phyloP scores from a whole-genome alignment of 2,113 vertebrate genomes.

The Oenanthe oenanthe region DNA sequence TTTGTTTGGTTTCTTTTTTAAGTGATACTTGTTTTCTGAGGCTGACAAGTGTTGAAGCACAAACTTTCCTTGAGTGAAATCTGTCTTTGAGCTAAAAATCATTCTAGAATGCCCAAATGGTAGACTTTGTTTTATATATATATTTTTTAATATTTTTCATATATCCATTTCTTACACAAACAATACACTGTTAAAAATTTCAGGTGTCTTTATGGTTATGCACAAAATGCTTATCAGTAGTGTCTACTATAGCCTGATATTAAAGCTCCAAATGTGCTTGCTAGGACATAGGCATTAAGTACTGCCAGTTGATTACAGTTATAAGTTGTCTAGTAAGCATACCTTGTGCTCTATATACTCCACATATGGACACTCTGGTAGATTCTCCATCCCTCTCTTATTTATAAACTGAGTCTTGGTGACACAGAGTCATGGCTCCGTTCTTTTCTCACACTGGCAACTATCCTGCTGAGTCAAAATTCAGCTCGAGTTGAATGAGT shows the following conservation, averaged over 20 bases:
- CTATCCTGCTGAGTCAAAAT: not conserved
- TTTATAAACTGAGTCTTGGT: not conserved
- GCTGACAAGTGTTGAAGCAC: not conserved
- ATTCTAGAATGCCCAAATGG: not conserved
- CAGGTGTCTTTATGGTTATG: not conserved
- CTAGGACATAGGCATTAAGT: not conserved
- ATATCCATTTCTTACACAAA: not conserved
- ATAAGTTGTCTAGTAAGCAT: not conserved
- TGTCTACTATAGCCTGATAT: not conserved
- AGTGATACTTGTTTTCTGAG: not conserved
- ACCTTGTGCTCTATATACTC: not conserved
- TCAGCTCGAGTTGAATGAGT: not conserved
- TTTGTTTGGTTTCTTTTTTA: not conserved
- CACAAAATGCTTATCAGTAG: not conserved
- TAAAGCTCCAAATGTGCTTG: not conserved
- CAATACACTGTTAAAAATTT: not conserved
- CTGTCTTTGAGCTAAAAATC: not conserved
- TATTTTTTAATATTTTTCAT: not conserved
- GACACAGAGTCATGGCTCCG: not conserved
- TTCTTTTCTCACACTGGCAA: not conserved
- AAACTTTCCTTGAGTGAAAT: not conserved
- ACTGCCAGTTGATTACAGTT: not conserved
- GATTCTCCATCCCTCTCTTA: not conserved
- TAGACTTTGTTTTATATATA: not conserved
- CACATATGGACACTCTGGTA: not conserved